Evolutionary conservation across 2,797 vertebrate species (phyloP).

Genomic region (Hemitrygon akajei): DNA sequence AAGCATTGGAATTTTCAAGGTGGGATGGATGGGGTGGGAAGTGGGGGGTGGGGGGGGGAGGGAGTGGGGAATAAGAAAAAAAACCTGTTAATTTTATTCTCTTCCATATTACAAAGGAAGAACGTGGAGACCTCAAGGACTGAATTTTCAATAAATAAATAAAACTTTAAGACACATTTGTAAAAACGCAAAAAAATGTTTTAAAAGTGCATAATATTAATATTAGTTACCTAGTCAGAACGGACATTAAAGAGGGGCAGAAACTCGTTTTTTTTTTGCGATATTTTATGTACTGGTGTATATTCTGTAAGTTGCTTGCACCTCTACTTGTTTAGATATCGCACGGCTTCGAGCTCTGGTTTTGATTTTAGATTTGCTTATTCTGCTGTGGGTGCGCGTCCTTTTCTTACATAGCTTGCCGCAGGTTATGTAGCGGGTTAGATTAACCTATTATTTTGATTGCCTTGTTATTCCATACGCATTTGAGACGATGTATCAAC

Average conservation of each 20-base stretch:
- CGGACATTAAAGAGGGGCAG: constrained; percentile 57
- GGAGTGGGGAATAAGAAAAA: not conserved
- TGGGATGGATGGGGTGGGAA: too few species aligned
- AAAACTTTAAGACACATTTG: constrained; percentile 68
- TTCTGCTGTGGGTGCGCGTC: constrained; percentile 69
- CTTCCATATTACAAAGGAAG: constrained; percentile 9
- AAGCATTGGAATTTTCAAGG: not conserved
- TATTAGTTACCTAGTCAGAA: constrained; percentile 50
- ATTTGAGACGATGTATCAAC: constrained; percentile 73
- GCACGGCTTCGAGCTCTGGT: constrained; percentile 68
- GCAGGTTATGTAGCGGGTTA: constrained; percentile 65
- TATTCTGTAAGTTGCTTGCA: constrained; percentile 67
- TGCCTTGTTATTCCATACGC: constrained; percentile 60
- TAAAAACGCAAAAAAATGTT: constrained; percentile 57
- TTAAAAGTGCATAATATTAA: constrained; percentile 61
- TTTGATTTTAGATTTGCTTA: constrained; percentile 59
- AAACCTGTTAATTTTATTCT: not conserved
- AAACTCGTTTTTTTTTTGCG: constrained; percentile 57
- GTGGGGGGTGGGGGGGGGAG: too few species aligned
- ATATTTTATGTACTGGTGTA: constrained; percentile 67
- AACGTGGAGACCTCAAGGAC: constrained; percentile 20
- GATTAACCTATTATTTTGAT: constrained; percentile 42
- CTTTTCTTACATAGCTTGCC: constrained; percentile 74
- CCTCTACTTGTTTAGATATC: constrained; percentile 65
- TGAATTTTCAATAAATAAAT: not conserved